Evolutionary conservation across 2,797 vertebrate genomes (phyloP).

Genomic region (Harpagifer antarcticus): DNA sequence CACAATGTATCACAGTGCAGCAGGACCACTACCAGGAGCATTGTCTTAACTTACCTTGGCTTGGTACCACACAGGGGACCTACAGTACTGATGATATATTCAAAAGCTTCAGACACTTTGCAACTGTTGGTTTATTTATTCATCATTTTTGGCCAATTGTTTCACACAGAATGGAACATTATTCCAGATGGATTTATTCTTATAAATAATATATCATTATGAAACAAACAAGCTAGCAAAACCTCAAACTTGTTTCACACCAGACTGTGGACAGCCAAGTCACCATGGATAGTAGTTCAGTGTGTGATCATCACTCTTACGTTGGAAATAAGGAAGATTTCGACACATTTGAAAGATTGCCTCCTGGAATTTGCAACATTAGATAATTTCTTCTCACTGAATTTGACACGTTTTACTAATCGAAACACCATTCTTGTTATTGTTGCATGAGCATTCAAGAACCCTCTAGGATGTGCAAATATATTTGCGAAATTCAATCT

Average conservation of each 20-base stretch:
- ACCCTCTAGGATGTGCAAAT: not conserved
- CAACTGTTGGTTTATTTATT: conserved; percentile 27
- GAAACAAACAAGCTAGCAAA: conserved; percentile 30
- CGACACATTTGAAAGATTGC: not conserved
- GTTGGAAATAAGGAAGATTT: not conserved
- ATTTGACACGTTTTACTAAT: conserved; percentile 8
- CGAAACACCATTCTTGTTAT: not conserved
- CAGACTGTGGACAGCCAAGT: conserved; percentile 12
- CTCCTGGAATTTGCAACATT: not conserved
- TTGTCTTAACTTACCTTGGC: conserved; percentile 23
- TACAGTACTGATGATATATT: conserved; percentile 19
- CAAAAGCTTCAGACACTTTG: conserved; percentile 7
- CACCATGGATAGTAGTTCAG: not conserved
- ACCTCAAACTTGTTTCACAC: not conserved
- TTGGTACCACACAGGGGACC: conserved; percentile 44
- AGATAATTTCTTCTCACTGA: not conserved
- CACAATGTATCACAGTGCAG: conserved; percentile 7
- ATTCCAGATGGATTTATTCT: conserved; percentile 41
- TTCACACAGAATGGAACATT: conserved; percentile 29
- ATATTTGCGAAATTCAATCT: not conserved
- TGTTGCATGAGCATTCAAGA: not conserved
- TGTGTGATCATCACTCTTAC: not conserved
- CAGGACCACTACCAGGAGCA: conserved; percentile 10
- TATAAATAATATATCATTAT: conserved; percentile 63
- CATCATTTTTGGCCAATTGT: conserved; percentile 39